Evolutionary conservation across 2,113 vertebrate genomes (phyloP).

Genomic region (Strigops habroptila): DNA sequence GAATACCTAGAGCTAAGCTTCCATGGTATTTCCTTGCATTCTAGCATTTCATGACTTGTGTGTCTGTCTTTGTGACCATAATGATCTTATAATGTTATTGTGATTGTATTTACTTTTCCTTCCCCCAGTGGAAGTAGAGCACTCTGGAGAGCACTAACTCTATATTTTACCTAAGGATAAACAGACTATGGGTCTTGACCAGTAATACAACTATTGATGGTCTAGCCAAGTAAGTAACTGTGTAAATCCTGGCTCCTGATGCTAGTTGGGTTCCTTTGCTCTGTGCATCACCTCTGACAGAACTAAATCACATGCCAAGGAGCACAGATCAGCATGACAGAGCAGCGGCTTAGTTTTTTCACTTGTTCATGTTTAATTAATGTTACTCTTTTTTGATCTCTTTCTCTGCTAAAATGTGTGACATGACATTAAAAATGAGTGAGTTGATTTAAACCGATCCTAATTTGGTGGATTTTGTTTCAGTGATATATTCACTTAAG

Average conservation of each 20-base stretch:
- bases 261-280: accelerated
- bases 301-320: background rate
- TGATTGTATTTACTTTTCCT: background rate
- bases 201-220: background rate
- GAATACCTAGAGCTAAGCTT: background rate
- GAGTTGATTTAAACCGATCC: background rate
- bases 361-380: background rate
- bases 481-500: background rate
- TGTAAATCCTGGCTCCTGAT: background rate
- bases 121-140: background rate
- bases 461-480: background rate
- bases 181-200: background rate
- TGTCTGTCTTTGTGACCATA: background rate
- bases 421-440: background rate
- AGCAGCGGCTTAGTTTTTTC: background rate
- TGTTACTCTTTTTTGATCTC: background rate
- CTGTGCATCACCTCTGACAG: background rate
- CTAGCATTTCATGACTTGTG: background rate
- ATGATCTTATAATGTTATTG: background rate
- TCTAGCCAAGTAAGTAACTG: background rate
- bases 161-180: background rate
- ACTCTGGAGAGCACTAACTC: background rate
- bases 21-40: background rate
- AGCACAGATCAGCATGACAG: background rate
- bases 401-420: background rate